phyloP scores from a whole-genome alignment of 2,113 vertebrate genomes.

The Eubucco bourcierii region DNA sequence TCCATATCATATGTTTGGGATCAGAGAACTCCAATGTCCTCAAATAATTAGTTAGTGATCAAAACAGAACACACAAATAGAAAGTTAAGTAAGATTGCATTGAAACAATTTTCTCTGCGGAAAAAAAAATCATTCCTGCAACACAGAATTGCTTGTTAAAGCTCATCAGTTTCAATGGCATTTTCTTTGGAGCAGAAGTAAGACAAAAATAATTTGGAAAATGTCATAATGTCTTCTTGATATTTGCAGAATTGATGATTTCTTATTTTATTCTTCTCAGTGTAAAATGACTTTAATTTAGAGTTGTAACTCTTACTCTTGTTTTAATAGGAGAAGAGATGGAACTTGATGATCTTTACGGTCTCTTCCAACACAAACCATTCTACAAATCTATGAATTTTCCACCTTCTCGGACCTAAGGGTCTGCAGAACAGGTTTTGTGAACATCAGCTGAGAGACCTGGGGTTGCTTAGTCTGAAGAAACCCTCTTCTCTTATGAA shows the following conservation, averaged over 20 bases:
- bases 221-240: slow-evolving; percentile 18
- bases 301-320: not conserved
- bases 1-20: slow-evolving; percentile 40
- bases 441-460: too few species aligned
- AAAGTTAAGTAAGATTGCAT: not conserved
- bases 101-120: slow-evolving; percentile 26
- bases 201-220: slow-evolving; percentile 30
- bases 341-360: too few species aligned
- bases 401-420: too few species aligned
- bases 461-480: too few species aligned
- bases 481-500: too few species aligned
- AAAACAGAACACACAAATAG: slow-evolving; percentile 8
- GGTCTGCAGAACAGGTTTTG: too few species aligned
- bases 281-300: not conserved
- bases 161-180: slow-evolving; percentile 17
- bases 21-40: slow-evolving; percentile 54
- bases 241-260: slow-evolving; percentile 1
- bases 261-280: too few species aligned
- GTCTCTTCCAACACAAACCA: too few species aligned
- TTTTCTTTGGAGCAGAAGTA: not conserved
- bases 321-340: not conserved
- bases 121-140: not conserved
- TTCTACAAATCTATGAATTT: too few species aligned
- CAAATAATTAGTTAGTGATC: slow-evolving; percentile 45
- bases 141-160: slow-evolving; percentile 40